A percentile compares a stretch with the other conserved stretches of the same genome.
These are phyloP conservation scores for Lepisosteus osseus DNA, from an alignment of 2,113 vertebrate genomes.

Conservation along the genomic window DNA sequence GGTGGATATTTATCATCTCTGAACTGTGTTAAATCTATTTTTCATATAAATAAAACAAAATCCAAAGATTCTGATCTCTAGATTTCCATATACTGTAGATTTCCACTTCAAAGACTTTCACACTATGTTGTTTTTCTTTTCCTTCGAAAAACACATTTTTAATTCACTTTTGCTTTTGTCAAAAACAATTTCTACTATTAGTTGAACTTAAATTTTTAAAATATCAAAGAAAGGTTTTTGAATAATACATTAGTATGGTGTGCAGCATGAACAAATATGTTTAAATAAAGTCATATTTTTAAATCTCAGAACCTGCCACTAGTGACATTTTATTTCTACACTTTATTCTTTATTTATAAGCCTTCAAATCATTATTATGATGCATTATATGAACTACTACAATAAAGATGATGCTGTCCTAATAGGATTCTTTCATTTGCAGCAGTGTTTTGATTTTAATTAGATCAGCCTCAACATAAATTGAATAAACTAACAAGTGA, in stretches of 20 bases:
- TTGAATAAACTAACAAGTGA: too few species aligned
- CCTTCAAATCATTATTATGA: conserved; percentile 33
- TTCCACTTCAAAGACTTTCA: conserved; percentile 57
- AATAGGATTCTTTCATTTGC: too few species aligned
- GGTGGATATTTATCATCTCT: too few species aligned
- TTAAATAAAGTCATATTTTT: not conserved
- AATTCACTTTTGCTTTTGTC: conserved; percentile 57
- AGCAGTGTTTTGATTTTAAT: too few species aligned
- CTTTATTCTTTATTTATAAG: conserved; percentile 37
- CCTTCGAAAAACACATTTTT: conserved; percentile 53
- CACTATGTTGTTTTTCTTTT: conserved; percentile 43
- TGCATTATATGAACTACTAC: not conserved
- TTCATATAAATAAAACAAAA: too few species aligned
- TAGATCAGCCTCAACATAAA: too few species aligned
- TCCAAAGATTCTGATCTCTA: too few species aligned
- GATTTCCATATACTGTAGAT: conserved; percentile 19
- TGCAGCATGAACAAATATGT: conserved; percentile 24
- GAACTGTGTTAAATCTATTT: too few species aligned
- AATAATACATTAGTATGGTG: conserved; percentile 50
- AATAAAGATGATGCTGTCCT: too few species aligned
- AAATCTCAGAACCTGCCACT: conserved; percentile 21
- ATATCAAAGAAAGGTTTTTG: conserved; percentile 46
- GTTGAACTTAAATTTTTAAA: conserved; percentile 49
- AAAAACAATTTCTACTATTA: conserved; percentile 54
- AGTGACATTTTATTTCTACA: conserved; percentile 30